A percentile compares a stretch with the other conserved stretches of the same genome.
Conservation (phyloP, 2,888 invertebrate species). For the Callyntrura sp. region DNA sequence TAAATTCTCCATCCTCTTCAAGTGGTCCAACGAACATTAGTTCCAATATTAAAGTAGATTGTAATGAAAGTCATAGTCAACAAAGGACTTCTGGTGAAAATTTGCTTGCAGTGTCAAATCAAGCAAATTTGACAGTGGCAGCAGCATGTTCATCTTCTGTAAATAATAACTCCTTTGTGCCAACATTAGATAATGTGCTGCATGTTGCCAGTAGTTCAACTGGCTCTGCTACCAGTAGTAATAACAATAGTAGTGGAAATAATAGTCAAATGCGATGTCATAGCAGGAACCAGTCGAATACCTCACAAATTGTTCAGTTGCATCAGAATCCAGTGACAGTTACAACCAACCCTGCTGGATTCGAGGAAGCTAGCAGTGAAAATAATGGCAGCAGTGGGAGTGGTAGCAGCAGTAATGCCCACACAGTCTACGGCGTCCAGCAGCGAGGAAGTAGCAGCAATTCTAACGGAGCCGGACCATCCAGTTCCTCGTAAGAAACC, state of each 20-base stretch:
- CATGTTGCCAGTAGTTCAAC: constrained; percentile 47
- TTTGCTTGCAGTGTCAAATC: constrained; percentile 37
- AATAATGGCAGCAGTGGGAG: constrained; percentile 8
- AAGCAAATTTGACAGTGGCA: not conserved
- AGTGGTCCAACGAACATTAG: not conserved
- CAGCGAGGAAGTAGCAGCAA: not conserved
- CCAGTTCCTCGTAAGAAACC: constrained; percentile 52
- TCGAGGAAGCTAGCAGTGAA: constrained; percentile 67
- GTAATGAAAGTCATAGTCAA: constrained; percentile 31
- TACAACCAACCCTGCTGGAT: constrained; percentile 70
- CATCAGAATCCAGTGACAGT: constrained; percentile 76
- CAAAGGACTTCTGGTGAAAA: constrained; percentile 26
- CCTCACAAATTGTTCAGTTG: constrained; percentile 73
- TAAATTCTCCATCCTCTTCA: constrained; percentile 49
- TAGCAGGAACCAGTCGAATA: constrained; percentile 75
- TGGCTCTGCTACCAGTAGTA: constrained; percentile 7
- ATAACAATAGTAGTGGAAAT: constrained; percentile 19
- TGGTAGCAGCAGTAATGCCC: constrained; percentile 12
- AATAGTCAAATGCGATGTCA: constrained; percentile 59
- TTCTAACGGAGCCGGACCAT: constrained; percentile 7
- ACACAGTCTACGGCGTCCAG: constrained; percentile 8
- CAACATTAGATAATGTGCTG: constrained; percentile 66
- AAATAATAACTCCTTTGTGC: constrained; percentile 65
- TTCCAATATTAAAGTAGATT: constrained; percentile 41
- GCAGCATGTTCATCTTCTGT: constrained; percentile 54